Conservation (phyloP, 1,140 invertebrate species). For the Leptonema lineaticorne region DNA sequence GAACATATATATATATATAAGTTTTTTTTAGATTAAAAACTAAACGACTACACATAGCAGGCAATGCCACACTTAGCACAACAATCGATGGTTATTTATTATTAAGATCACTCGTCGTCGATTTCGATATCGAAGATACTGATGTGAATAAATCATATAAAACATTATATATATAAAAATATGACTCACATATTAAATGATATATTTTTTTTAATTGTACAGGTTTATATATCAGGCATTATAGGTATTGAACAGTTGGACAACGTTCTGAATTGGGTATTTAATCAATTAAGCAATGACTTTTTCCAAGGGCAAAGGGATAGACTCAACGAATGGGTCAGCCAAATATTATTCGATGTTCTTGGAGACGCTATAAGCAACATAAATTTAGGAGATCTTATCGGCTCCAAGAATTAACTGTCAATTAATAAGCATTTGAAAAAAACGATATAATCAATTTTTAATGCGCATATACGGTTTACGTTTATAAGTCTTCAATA, state of each 20-base stretch:
- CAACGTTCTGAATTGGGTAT: conserved; percentile 22
- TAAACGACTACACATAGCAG: conserved; percentile 11
- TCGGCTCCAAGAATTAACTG: conserved; percentile 16
- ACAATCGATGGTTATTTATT: conserved; percentile 12
- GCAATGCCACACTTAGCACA: conserved; percentile 17
- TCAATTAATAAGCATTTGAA: no score
- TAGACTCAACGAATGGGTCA: not conserved
- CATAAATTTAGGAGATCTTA: conserved; percentile 25
- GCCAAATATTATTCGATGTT: conserved; percentile 29
- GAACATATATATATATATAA: not conserved
- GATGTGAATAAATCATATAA: no score
- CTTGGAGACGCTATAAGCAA: conserved; percentile 25
- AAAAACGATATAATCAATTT: no score
- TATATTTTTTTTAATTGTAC: not conserved
- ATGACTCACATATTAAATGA: not conserved
- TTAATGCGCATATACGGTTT: no score
- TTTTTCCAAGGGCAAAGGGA: conserved; percentile 35
- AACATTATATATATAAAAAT: not conserved
- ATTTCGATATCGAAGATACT: conserved; percentile 30
- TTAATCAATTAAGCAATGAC: conserved; percentile 33
- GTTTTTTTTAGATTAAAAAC: not conserved
- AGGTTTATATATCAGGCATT: conserved; percentile 23
- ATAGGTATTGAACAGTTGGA: conserved; percentile 18
- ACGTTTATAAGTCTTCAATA: no score
- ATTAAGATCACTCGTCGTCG: conserved; percentile 18